phyloP scores from a whole-genome alignment of 2,888 invertebrate species.

The Labia minor region DNA sequence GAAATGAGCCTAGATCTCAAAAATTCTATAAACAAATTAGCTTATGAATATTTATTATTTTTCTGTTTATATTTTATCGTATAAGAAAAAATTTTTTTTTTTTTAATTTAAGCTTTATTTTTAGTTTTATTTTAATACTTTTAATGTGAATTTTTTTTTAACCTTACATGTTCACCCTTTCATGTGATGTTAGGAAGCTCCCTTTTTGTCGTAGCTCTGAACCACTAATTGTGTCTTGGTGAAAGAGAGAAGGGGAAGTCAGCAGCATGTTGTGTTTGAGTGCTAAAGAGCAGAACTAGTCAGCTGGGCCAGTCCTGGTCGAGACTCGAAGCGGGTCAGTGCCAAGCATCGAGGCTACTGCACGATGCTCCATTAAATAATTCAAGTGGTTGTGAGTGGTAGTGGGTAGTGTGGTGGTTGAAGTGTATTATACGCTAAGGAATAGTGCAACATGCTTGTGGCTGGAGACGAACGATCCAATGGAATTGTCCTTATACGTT shows the following conservation, averaged over 20 bases:
- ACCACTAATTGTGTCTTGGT: too few species aligned
- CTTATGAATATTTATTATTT: too few species aligned
- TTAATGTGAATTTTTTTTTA: not conserved
- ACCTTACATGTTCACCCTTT: not conserved
- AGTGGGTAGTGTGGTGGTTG: not conserved
- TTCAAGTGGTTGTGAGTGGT: too few species aligned
- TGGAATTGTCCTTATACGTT: not conserved
- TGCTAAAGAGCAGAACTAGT: not conserved
- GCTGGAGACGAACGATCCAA: not conserved
- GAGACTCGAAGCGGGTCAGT: slow-evolving; percentile 4
- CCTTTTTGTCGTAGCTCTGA: too few species aligned
- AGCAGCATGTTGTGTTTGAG: too few species aligned
- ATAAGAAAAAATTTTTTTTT: too few species aligned
- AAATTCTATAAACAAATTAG: too few species aligned
- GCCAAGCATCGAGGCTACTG: not conserved
- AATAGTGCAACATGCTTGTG: not conserved
- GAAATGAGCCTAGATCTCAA: too few species aligned
- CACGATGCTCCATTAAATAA: not conserved
- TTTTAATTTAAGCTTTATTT: not conserved
- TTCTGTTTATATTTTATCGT: too few species aligned
- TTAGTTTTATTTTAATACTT: not conserved
- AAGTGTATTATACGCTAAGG: not conserved
- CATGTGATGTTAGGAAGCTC: not conserved
- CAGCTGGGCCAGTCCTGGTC: not conserved
- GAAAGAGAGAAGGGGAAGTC: not conserved